Conservation (phyloP, 2,888 invertebrate genomes). For the Xylocampa areola region DNA sequence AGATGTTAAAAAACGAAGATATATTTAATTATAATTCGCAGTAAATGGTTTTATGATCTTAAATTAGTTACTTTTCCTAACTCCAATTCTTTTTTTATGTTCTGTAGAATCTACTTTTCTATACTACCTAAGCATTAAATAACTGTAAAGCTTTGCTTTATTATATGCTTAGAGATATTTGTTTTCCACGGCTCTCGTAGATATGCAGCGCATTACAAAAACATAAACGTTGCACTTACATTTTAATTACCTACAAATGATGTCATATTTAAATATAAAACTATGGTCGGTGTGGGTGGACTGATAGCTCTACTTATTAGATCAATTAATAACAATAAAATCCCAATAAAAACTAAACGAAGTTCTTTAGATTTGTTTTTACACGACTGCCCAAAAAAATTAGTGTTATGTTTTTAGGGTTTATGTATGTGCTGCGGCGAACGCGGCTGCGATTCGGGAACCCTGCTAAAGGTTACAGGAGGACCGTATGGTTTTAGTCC, state of each 20-base stretch:
- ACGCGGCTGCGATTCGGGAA: no score
- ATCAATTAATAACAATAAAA: slow-evolving; percentile 21
- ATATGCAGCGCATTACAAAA: slow-evolving; percentile 20
- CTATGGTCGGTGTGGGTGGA: slow-evolving; percentile 48
- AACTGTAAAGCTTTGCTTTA: slow-evolving; percentile 8
- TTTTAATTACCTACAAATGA: slow-evolving; percentile 50
- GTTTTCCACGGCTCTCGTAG: slow-evolving; percentile 7
- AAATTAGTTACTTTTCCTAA: slow-evolving; percentile 18
- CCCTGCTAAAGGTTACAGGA: no score
- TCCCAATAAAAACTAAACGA: slow-evolving; percentile 8
- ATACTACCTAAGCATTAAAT: slow-evolving; percentile 12
- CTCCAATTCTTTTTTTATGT: slow-evolving; percentile 20
- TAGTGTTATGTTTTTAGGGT: no score
- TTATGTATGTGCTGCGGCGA: no score
- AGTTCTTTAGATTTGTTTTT: slow-evolving; percentile 1
- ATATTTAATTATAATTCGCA: slow-evolving; percentile 5
- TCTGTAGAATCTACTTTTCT: slow-evolving; percentile 9
- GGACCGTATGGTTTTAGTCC: no score
- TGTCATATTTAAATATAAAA: slow-evolving; percentile 60
- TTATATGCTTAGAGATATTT: slow-evolving; percentile 14
- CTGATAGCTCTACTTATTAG: slow-evolving; percentile 34
- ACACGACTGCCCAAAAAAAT: background rate
- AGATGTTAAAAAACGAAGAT: slow-evolving; percentile 15
- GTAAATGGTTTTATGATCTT: slow-evolving; percentile 21
- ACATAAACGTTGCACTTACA: slow-evolving; percentile 25